Evolutionary conservation across 2,113 vertebrate genomes (phyloP).

Genomic region (Rhabdomys dilectus): DNA sequence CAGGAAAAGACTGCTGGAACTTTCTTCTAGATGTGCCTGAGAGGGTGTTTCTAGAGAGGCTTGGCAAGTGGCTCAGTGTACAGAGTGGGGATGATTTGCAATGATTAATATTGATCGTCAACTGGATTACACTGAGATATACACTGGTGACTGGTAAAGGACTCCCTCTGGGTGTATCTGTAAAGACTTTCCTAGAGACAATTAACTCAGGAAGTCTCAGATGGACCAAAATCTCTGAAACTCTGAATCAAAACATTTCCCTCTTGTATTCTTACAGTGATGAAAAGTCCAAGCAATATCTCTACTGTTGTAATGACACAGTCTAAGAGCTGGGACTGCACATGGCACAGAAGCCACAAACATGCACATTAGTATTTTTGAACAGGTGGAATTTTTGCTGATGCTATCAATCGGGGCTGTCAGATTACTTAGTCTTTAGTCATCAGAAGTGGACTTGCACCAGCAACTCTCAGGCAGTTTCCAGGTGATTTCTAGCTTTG

Average conservation of each 20-base stretch:
- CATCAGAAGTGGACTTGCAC: neutral
- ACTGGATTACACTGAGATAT: neutral
- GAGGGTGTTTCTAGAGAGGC: neutral
- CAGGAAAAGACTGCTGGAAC: neutral
- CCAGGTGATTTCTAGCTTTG: neutral
- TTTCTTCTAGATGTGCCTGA: neutral
- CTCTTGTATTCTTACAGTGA: neutral
- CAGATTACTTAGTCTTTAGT: neutral
- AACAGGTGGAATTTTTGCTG: neutral
- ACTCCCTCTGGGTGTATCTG: neutral
- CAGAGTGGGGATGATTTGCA: neutral
- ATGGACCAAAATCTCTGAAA: neutral
- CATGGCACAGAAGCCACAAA: neutral
- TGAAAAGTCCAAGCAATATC: neutral
- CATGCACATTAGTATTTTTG: neutral
- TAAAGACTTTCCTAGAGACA: neutral
- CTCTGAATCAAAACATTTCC: neutral
- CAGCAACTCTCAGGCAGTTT: neutral
- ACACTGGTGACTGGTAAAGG: neutral
- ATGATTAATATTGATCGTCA: neutral
- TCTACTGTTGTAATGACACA: no score
- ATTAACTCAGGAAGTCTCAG: neutral
- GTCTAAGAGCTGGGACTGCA: no score
- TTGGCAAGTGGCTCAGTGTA: neutral
- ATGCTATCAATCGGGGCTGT: accelerated